Conservation (phyloP, 2,113 vertebrate genomes). For the Erinaceus europaeus region DNA sequence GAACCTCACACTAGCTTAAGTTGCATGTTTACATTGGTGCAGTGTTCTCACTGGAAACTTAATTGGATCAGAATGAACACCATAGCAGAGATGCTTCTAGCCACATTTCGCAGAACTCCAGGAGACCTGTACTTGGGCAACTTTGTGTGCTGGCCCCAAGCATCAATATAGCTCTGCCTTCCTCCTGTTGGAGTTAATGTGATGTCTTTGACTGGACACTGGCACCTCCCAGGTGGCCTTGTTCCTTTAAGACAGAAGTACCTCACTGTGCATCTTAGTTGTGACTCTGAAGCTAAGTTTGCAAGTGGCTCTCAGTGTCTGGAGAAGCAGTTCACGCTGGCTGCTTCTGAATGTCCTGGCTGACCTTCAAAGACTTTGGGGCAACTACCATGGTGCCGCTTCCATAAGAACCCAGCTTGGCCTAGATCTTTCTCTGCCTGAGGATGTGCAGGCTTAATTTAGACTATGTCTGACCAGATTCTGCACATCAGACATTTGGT, state of each 20-base stretch:
- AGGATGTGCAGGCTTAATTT: constrained; percentile 49
- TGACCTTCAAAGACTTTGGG: constrained; percentile 7
- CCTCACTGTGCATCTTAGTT: background rate
- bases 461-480: constrained; percentile 52
- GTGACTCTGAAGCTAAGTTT: constrained; percentile 15
- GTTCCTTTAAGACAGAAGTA: background rate
- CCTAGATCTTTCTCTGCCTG: constrained; percentile 39
- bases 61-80: constrained; percentile 5
- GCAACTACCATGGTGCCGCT: background rate
- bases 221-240: background rate
- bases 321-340: constrained; percentile 18
- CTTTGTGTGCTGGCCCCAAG: background rate
- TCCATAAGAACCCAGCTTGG: background rate
- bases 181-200: background rate
- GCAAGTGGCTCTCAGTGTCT: constrained; percentile 1
- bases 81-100: constrained; percentile 33
- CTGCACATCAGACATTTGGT: constrained; percentile 55
- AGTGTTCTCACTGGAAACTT: background rate
- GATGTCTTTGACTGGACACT: background rate
- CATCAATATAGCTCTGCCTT: background rate
- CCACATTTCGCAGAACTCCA: constrained; percentile 11
- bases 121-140: background rate
- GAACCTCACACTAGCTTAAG: constrained; percentile 47
- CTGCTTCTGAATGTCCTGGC: background rate
- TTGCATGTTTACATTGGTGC: constrained; percentile 55